Percentiles rank a stretch among this genome's conserved stretches.
Conservation (phyloP, 2,888 invertebrate species). For the Eremobia ochroleuca region DNA sequence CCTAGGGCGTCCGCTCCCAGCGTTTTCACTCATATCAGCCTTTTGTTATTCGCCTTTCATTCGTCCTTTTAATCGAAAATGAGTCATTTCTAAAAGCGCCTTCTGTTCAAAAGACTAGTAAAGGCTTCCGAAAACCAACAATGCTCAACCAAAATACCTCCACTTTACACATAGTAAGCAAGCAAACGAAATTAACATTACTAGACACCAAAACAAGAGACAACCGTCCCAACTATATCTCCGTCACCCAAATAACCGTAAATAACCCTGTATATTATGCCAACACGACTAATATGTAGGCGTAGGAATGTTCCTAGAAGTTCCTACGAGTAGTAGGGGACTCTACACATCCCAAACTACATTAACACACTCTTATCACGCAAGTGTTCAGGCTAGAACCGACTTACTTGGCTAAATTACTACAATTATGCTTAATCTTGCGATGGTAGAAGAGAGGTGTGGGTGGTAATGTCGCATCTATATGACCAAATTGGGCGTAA, state of each 20-base stretch:
- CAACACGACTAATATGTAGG: slow-evolving; percentile 8
- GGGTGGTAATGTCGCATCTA: not conserved
- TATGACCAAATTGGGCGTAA: slow-evolving; percentile 12
- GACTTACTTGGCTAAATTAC: slow-evolving; percentile 52
- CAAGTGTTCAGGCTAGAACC: slow-evolving; percentile 44
- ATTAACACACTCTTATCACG: slow-evolving; percentile 57
- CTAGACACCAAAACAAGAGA: slow-evolving; percentile 18
- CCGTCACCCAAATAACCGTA: slow-evolving; percentile 23
- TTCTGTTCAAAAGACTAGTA: not conserved
- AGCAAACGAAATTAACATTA: slow-evolving; percentile 11
- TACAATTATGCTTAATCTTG: slow-evolving; percentile 29
- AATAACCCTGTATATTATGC: slow-evolving; percentile 29
- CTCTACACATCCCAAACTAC: slow-evolving; percentile 16
- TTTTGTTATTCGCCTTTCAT: too few relatives aligned
- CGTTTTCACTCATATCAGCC: too few relatives aligned
- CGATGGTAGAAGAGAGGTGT: not conserved
- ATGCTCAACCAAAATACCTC: not conserved
- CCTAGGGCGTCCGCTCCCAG: too few relatives aligned
- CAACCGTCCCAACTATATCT: slow-evolving; percentile 24
- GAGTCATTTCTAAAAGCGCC: too few relatives aligned
- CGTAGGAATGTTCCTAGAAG: slow-evolving; percentile 25
- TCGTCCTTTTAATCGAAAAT: not conserved
- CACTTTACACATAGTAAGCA: not conserved
- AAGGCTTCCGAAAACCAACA: not conserved
- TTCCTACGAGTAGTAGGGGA: not conserved